Evolutionary conservation across 1,140 invertebrate genomes (phyloP).

Genomic region (Scaptomyza montana): DNA sequence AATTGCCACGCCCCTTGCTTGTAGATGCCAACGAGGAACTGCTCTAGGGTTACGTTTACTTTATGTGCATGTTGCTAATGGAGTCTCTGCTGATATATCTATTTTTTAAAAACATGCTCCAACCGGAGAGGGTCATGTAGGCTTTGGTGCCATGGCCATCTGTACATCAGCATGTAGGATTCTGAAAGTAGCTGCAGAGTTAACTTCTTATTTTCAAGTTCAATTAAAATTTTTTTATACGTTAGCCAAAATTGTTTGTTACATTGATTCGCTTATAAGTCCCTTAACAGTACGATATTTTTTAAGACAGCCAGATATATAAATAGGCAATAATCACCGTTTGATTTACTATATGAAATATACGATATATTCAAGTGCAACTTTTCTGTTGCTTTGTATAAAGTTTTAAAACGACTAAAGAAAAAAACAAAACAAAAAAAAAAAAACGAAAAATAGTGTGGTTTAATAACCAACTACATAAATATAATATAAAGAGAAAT

Average conservation of each 20-base stretch:
- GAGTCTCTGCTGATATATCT: constrained; percentile 58
- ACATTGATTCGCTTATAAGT: constrained; percentile 44
- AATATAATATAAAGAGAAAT: constrained; percentile 21
- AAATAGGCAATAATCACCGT: constrained; percentile 35
- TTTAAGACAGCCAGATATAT: constrained; percentile 50
- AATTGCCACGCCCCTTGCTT: constrained; percentile 35
- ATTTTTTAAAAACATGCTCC: constrained; percentile 37
- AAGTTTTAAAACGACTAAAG: constrained; percentile 14
- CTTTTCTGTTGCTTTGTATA: constrained; percentile 38
- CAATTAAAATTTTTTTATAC: constrained; percentile 40
- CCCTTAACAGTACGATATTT: constrained; percentile 56
- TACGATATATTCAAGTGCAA: constrained; percentile 15
- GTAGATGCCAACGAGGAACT: constrained; percentile 53
- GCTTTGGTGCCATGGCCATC: background rate
- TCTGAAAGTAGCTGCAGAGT: background rate
- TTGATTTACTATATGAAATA: constrained; percentile 16
- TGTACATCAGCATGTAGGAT: background rate
- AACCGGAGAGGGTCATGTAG: constrained; percentile 7
- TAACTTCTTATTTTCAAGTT: constrained; percentile 38
- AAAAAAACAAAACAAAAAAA: constrained; percentile 8
- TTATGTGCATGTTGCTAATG: constrained; percentile 41
- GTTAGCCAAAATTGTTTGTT: constrained; percentile 75
- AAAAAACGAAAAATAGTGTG: background rate
- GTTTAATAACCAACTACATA: constrained; percentile 23
- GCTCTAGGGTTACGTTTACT: constrained; percentile 53